These are phyloP conservation scores for Helicoverpa armigera DNA, from an alignment of 1,140 invertebrate genomes.

Conservation along the genomic window DNA sequence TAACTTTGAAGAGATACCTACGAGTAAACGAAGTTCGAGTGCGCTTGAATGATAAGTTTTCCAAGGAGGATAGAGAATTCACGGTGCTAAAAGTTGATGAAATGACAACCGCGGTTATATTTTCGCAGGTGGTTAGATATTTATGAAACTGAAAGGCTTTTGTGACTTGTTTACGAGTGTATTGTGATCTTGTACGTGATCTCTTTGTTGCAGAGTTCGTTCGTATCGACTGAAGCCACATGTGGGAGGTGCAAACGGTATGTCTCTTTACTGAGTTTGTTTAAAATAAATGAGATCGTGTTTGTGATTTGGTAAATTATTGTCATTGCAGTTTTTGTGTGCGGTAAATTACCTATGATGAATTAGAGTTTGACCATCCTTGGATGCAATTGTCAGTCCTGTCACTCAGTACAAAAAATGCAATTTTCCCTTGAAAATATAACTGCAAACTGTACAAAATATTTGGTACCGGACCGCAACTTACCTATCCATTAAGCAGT, in stretches of 20 bases:
- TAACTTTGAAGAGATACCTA: slow-evolving; percentile 79
- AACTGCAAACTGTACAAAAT: no score
- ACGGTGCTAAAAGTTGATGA: slow-evolving; percentile 65
- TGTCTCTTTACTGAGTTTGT: no score
- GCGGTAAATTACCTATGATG: no score
- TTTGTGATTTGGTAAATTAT: no score
- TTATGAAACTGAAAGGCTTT: slow-evolving; percentile 22
- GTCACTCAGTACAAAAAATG: no score
- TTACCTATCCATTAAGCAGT: no score
- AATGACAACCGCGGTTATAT: slow-evolving; percentile 56
- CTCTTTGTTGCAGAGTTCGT: not conserved
- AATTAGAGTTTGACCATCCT: no score
- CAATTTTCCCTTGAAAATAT: no score
- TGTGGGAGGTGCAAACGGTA: not conserved
- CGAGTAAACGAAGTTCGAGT: slow-evolving; percentile 75
- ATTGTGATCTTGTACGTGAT: not conserved
- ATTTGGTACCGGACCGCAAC: no score
- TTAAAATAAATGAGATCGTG: no score
- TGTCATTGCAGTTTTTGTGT: no score
- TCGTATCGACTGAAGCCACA: not conserved
- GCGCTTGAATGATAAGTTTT: slow-evolving; percentile 78
- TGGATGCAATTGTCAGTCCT: no score
- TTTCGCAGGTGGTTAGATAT: slow-evolving; percentile 10
- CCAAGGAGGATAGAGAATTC: slow-evolving; percentile 66
- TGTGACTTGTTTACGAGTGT: slow-evolving; percentile 7